Base-by-base conservation (phyloP, 2,113 vertebrate species). In the Laterallus jamaicensis region DNA sequence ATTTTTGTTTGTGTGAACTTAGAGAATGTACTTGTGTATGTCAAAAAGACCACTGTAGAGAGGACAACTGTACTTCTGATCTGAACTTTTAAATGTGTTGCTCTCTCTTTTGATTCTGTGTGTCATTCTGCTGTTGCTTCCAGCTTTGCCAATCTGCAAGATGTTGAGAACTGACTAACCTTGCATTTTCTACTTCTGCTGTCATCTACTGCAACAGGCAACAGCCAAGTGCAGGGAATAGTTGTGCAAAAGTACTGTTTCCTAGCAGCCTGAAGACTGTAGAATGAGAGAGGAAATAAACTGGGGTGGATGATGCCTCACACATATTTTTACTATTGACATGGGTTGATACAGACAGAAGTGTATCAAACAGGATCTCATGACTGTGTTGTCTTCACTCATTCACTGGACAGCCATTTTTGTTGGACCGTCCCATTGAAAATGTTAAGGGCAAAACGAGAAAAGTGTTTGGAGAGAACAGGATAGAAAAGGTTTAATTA, bases 91-190 rank as follows among this genome's bases (percentile, higher is more conserved):
- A 88, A 82, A 82, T 17, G 0, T 80, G 2, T 64, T 81, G 60
- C 15, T 84, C 39, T 75, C 17, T 49, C 50, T 58, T 71, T 82
- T 56, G 2, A 44, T 59, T 78, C 79, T 56, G 13, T 60, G 5
- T 75, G 29, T 70, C 28, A 47, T 9, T 91, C 67, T 88, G 39
- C 80, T 78, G 25, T 92, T 88, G 76, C 39, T 87, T 8, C n/a
- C 82, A 92, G 66, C 86, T 93, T 85, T 89, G 86, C 32, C 81
- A 37, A 10, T 63, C 32, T 94, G 84, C 83, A 87, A 60, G 42
- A 76, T 60, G 24, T 81, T 70, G 59, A 79, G 55, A 71, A 59
- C 29, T 87, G 18, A 89, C 80, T 96, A 93, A 87, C 44, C 11
- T 86, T 70, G 37, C 42, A 42, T 92, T 91, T 86, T 77, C 42